A percentile compares a stretch with the other conserved stretches of the same genome.
These are phyloP conservation scores for Eulithis testata DNA, from an alignment of 2,888 invertebrate genomes.

Conservation along the genomic window DNA sequence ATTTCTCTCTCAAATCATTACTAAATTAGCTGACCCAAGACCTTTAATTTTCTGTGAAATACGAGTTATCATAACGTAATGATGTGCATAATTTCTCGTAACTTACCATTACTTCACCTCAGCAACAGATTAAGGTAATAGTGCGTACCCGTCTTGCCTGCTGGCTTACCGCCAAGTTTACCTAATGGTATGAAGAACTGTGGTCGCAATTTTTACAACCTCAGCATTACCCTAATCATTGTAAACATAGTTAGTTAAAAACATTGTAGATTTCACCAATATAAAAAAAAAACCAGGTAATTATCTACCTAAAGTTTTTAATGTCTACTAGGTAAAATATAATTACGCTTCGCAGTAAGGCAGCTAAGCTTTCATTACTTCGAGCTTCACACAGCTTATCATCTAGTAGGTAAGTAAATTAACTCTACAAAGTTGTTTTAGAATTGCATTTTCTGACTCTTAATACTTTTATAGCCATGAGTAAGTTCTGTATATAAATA, in stretches of 20 bases:
- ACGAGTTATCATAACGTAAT: conserved; percentile 9
- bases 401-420: neutral
- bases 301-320: too few relatives aligned
- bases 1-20: conserved; percentile 14
- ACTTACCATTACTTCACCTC: conserved; percentile 12
- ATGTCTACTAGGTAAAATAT: too few relatives aligned
- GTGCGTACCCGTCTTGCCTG: too few relatives aligned
- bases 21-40: conserved; percentile 29
- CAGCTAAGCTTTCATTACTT: neutral
- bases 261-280: too few relatives aligned
- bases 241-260: too few relatives aligned
- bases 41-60: conserved; percentile 35
- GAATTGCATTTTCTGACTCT: neutral
- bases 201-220: too few relatives aligned
- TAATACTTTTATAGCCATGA: neutral
- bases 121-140: neutral
- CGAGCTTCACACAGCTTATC: neutral
- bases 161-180: too few relatives aligned
- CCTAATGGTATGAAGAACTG: too few relatives aligned
- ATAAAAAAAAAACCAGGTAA: too few relatives aligned
- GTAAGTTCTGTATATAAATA: neutral
- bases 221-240: too few relatives aligned
- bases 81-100: conserved; percentile 29
- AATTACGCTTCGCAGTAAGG: too few relatives aligned
- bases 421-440: neutral